Evolutionary conservation across 1,140 invertebrate genomes (phyloP).

Genomic region (Neotoxoptera formosana): DNA sequence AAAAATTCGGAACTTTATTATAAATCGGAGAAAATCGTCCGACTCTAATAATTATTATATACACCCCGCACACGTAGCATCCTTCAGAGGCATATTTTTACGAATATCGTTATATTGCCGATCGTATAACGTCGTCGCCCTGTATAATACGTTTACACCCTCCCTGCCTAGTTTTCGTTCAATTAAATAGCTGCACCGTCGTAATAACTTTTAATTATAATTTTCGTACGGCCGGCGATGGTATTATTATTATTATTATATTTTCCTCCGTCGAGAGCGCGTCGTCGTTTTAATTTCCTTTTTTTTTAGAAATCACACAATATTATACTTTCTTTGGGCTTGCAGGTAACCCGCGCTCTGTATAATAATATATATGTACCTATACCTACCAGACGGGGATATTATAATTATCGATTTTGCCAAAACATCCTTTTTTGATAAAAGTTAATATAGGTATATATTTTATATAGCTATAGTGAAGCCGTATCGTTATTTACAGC

Average conservation of each 20-base stretch:
- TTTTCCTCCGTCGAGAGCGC: background rate
- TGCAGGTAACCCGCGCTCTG: too few species aligned
- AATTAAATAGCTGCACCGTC: background rate
- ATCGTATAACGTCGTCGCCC: too few species aligned
- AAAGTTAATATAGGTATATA: too few species aligned
- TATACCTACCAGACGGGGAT: background rate
- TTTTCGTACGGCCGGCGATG: background rate
- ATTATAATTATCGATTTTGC: background rate
- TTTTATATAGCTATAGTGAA: too few species aligned
- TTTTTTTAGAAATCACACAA: background rate
- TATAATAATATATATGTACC: too few species aligned
- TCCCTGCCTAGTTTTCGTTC: background rate
- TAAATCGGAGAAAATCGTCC: background rate
- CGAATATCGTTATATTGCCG: background rate
- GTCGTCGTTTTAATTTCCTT: background rate
- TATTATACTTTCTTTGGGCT: background rate
- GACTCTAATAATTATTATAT: too few species aligned
- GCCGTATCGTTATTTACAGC: too few species aligned
- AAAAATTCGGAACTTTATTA: too few species aligned
- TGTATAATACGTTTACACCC: background rate
- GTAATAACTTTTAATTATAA: conserved; percentile 6
- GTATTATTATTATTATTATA: too few species aligned
- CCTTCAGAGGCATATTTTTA: background rate
- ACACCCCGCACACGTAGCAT: too few species aligned
- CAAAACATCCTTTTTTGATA: background rate